Conservation (phyloP, 1,140 invertebrate genomes). For the Lordiphosa collinella region DNA sequence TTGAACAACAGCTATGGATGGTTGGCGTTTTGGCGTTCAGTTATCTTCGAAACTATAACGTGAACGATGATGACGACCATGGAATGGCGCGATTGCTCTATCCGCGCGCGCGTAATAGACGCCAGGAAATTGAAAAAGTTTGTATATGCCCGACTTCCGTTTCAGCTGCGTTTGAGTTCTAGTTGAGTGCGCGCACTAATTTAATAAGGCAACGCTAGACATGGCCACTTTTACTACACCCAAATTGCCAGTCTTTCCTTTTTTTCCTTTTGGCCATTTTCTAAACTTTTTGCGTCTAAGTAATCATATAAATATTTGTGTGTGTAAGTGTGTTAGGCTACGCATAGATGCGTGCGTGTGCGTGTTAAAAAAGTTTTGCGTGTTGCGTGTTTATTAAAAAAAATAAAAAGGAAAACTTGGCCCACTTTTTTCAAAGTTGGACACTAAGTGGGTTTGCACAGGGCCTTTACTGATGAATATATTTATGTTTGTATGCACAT, state of each 20-base stretch:
- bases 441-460: background rate
- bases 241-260: conserved; percentile 24
- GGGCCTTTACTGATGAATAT: conserved; percentile 14
- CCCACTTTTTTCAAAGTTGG: conserved; percentile 27
- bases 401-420: conserved; percentile 36
- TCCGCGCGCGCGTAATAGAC: too few species aligned
- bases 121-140: conserved; percentile 74
- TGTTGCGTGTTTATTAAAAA: conserved; percentile 67
- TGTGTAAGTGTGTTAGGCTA: conserved; percentile 37
- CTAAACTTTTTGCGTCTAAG: conserved; percentile 40
- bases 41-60: too few species aligned
- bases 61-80: too few species aligned
- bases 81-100: too few species aligned
- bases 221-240: conserved; percentile 51
- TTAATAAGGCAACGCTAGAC: conserved; percentile 64
- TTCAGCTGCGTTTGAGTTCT: too few species aligned
- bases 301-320: conserved; percentile 73
- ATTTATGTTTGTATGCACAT: conserved; percentile 29
- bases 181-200: conserved; percentile 66
- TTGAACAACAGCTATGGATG: too few species aligned
- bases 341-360: conserved; percentile 13
- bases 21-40: too few species aligned
- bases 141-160: conserved; percentile 65
- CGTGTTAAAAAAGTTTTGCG: conserved; percentile 51
- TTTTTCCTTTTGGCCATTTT: conserved; percentile 38